A percentile compares a stretch with the other conserved stretches of the same genome.
These are phyloP conservation scores for Helicoverpa armigera DNA, from an alignment of 1,140 invertebrate genomes.

Conservation along the genomic window DNA sequence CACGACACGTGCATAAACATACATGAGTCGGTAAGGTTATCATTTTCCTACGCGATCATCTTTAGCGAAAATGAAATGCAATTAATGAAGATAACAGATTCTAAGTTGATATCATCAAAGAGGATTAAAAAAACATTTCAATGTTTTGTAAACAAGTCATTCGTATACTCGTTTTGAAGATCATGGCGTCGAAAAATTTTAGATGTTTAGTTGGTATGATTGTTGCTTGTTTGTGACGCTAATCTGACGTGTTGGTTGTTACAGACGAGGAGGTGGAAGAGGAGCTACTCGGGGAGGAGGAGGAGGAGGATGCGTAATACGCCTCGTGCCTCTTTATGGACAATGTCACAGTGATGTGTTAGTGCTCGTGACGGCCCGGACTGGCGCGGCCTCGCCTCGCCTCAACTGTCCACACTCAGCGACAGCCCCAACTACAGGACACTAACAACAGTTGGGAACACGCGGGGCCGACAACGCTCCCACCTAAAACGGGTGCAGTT, in stretches of 20 bases:
- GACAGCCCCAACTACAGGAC: conserved; percentile 55
- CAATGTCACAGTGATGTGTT: conserved; percentile 86
- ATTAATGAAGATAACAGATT: neutral
- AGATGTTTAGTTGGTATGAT: neutral
- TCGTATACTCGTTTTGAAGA: too few species aligned
- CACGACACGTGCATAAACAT: conserved; percentile 23
- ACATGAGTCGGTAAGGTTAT: conserved; percentile 22
- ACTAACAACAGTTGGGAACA: conserved; percentile 78
- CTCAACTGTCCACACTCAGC: conserved; percentile 72
- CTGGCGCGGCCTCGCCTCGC: conserved; percentile 78
- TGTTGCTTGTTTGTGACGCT: conserved; percentile 5
- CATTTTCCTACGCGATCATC: conserved; percentile 2
- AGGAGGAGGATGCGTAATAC: conserved; percentile 88
- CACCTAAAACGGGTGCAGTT: conserved; percentile 84
- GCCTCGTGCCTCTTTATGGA: conserved; percentile 81
- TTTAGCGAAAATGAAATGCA: neutral
- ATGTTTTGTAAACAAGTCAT: too few species aligned
- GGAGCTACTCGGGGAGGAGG: conserved; percentile 87
- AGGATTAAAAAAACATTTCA: too few species aligned
- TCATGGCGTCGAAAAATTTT: neutral
- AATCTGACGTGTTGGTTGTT: conserved; percentile 66
- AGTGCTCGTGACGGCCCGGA: conserved; percentile 83
- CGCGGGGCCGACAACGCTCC: conserved; percentile 80
- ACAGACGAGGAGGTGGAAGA: conserved; percentile 88
- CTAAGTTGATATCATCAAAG: too few species aligned